A percentile compares a stretch with the other conserved stretches of the same genome.
Evolutionary conservation across 1,140 invertebrate genomes (phyloP).

Genomic region (Phortica variegata): DNA sequence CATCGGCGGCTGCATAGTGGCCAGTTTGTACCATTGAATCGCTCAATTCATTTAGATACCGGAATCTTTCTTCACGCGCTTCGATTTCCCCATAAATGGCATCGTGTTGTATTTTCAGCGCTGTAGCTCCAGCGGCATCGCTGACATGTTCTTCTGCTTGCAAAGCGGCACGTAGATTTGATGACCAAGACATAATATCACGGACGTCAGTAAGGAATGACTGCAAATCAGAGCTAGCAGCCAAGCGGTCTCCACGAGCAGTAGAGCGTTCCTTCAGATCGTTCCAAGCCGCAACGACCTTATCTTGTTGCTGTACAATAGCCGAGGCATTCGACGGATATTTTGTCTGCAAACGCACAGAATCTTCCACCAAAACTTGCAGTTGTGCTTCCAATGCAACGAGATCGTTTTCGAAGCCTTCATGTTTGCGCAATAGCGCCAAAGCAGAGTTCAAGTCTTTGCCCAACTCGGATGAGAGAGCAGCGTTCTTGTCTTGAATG

Average conservation of each 20-base stretch:
- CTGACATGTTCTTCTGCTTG: slow-evolving; percentile 79
- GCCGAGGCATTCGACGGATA: slow-evolving; percentile 94
- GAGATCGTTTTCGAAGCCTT: slow-evolving; percentile 93
- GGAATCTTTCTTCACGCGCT: slow-evolving; percentile 85
- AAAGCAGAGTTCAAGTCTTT: slow-evolving; percentile 86
- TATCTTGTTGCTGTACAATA: slow-evolving; percentile 79
- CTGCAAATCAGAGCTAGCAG: slow-evolving; percentile 87
- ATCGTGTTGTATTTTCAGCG: slow-evolving; percentile 86
- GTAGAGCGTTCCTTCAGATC: slow-evolving; percentile 80
- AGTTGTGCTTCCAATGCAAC: slow-evolving; percentile 91
- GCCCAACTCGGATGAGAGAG: slow-evolving; percentile 81
- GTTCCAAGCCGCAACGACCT: slow-evolving; percentile 86
- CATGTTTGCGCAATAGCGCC: slow-evolving; percentile 81
- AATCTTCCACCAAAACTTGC: slow-evolving; percentile 89
- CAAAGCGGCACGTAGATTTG: slow-evolving; percentile 77
- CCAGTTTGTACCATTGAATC: slow-evolving; percentile 80
- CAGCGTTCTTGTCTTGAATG: slow-evolving; percentile 85
- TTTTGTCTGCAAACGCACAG: slow-evolving; percentile 77
- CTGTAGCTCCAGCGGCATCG: slow-evolving; percentile 84
- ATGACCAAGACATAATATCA: slow-evolving; percentile 87
- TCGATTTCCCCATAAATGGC: slow-evolving; percentile 93
- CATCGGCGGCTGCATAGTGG: slow-evolving; percentile 80
- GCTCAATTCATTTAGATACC: slow-evolving; percentile 75
- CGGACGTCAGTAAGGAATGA: slow-evolving; percentile 80
- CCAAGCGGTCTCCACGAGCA: slow-evolving; percentile 75